These are phyloP conservation scores for Spicauda simplicius DNA, from an alignment of 2,888 invertebrate genomes.

Conservation along the genomic window DNA sequence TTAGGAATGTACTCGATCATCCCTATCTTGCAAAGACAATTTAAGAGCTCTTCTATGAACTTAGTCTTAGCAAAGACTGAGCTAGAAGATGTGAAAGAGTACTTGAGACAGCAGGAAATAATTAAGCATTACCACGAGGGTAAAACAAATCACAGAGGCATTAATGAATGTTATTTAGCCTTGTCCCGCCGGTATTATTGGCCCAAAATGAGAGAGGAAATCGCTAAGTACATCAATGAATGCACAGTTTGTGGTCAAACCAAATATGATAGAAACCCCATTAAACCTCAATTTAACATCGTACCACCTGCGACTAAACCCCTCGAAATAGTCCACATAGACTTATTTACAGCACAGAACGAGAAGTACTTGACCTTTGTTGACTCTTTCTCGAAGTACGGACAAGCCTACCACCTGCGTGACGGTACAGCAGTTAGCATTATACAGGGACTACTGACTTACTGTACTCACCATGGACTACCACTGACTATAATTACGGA, in stretches of 20 bases:
- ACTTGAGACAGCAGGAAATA: slow-evolving; percentile 44
- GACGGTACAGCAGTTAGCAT: slow-evolving; percentile 39
- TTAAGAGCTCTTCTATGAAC: slow-evolving; percentile 44
- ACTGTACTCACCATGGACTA: slow-evolving; percentile 34
- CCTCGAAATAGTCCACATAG: too few species aligned
- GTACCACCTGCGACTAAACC: too few species aligned
- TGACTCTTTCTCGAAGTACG: too few species aligned
- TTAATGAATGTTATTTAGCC: slow-evolving; percentile 5
- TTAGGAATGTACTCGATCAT: slow-evolving; percentile 39
- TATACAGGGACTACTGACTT: slow-evolving; percentile 35
- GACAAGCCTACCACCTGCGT: slow-evolving; percentile 37
- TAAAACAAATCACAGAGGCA: neutral
- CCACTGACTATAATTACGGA: slow-evolving; percentile 32
- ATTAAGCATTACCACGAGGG: slow-evolving; percentile 36
- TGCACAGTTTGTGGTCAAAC: neutral
- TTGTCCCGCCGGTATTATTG: slow-evolving; percentile 8
- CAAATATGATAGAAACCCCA: neutral
- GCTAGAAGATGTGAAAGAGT: slow-evolving; percentile 43
- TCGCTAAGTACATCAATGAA: too few species aligned
- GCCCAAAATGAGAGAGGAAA: too few species aligned
- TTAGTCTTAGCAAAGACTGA: slow-evolving; percentile 41
- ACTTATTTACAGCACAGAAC: neutral
- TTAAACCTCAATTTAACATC: too few species aligned
- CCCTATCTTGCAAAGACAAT: slow-evolving; percentile 34
- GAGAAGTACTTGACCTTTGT: slow-evolving; percentile 15